Conservation (phyloP, 2,113 vertebrate genomes). For the Siphamia tubifer region DNA sequence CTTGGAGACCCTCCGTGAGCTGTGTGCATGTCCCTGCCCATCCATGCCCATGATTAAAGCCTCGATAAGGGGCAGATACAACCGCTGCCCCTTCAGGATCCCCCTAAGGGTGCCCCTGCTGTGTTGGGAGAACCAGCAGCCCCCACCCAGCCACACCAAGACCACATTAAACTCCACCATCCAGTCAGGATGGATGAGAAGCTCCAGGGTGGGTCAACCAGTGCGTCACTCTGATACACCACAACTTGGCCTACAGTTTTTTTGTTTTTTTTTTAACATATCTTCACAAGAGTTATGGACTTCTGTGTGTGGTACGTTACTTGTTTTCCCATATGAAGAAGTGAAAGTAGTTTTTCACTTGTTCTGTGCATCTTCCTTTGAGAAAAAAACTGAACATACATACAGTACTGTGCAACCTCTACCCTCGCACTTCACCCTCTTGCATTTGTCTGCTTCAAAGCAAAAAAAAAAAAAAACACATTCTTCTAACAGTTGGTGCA, state of each 20-base stretch:
- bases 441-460: too few relatives aligned
- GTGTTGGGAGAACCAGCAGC: too few relatives aligned
- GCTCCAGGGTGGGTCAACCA: slow-evolving; percentile 32
- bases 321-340: neutral
- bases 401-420: too few relatives aligned
- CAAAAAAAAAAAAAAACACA: too few relatives aligned
- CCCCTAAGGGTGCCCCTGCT: slow-evolving; percentile 5
- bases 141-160: slow-evolving; percentile 19
- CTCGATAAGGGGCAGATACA: neutral
- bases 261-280: neutral
- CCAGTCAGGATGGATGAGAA: neutral
- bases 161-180: slow-evolving; percentile 57
- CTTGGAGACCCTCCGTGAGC: slow-evolving; percentile 41
- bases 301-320: neutral
- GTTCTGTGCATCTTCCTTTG: neutral
- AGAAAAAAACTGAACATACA: neutral
- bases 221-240: slow-evolving; percentile 6
- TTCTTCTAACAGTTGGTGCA: too few relatives aligned
- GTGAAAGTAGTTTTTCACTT: neutral
- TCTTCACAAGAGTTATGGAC: neutral
- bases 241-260: neutral
- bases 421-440: too few relatives aligned
- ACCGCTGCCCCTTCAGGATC: neutral
- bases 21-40: slow-evolving; percentile 1
- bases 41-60: slow-evolving; percentile 58